Conservation (phyloP, 2,888 invertebrate genomes). For the Euclidia mi region DNA sequence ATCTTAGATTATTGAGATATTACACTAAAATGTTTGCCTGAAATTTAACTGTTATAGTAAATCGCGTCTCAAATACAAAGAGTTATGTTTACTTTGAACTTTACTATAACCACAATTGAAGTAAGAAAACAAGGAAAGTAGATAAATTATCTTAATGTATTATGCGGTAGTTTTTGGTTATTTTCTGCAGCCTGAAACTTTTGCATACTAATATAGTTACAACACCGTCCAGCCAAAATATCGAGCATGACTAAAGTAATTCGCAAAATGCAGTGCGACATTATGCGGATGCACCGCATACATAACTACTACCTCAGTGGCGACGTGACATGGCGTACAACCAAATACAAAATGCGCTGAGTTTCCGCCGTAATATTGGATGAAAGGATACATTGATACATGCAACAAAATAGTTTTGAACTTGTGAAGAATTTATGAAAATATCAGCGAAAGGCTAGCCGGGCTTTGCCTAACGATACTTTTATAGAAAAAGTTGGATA, state of each 20-base stretch:
- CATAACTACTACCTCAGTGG: conserved; percentile 13
- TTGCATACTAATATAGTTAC: background rate
- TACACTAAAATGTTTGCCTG: too few species aligned
- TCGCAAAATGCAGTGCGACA: conserved; percentile 24
- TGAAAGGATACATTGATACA: background rate
- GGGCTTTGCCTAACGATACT: background rate
- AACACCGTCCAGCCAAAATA: background rate
- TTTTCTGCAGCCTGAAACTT: too few species aligned
- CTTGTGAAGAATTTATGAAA: conserved; percentile 3
- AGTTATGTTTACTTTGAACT: too few species aligned
- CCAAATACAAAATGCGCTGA: conserved; percentile 15
- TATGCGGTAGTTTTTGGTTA: too few species aligned
- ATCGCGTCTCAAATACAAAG: too few species aligned
- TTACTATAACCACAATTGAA: too few species aligned
- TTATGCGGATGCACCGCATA: conserved; percentile 21
- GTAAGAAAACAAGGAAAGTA: too few species aligned
- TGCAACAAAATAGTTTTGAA: conserved; percentile 13
- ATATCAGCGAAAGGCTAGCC: background rate
- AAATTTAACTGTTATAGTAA: too few species aligned
- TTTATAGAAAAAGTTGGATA: too few species aligned
- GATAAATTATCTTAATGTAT: too few species aligned
- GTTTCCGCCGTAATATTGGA: conserved; percentile 1
- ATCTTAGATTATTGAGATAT: too few species aligned
- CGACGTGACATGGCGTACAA: conserved; percentile 22
- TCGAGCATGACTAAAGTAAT: background rate